A percentile compares a stretch with the other conserved stretches of the same genome.
Evolutionary conservation across 2,888 invertebrate genomes (phyloP).

Genomic region (Andrena praecox): DNA sequence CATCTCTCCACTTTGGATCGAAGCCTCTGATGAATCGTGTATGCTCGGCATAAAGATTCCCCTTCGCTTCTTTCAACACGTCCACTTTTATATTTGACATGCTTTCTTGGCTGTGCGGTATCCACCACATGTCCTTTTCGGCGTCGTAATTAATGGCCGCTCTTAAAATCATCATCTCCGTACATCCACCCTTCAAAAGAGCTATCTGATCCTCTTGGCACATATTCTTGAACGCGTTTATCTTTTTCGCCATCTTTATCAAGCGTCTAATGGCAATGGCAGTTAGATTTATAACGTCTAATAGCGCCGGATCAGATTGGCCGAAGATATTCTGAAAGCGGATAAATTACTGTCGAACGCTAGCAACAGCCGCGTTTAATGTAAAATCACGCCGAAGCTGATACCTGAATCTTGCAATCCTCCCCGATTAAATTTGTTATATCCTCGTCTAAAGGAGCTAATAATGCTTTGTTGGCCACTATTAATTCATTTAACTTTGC

Average conservation of each 20-base stretch:
- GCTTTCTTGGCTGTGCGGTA: slow-evolving; percentile 92
- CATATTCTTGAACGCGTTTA: slow-evolving; percentile 96
- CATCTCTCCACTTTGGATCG: slow-evolving; percentile 94
- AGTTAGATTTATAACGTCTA: slow-evolving; percentile 95
- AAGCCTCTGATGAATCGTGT: slow-evolving; percentile 94
- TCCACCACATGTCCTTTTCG: slow-evolving; percentile 96
- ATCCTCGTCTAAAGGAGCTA: slow-evolving; percentile 94
- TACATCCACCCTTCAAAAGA: slow-evolving; percentile 96
- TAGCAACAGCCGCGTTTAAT: not conserved
- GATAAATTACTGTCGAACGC: not conserved
- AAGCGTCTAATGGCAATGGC: slow-evolving; percentile 95
- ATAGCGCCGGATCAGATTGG: slow-evolving; percentile 88
- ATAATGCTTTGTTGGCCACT: slow-evolving; percentile 93
- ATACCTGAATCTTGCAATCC: slow-evolving; percentile 87
- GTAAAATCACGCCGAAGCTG: slow-evolving; percentile 72
- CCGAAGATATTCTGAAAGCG: slow-evolving; percentile 78
- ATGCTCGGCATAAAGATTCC: slow-evolving; percentile 95
- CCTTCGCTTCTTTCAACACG: slow-evolving; percentile 95
- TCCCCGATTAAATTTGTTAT: slow-evolving; percentile 89
- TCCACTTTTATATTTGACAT: slow-evolving; percentile 94
- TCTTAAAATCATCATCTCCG: slow-evolving; percentile 97
- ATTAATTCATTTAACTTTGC: slow-evolving; percentile 94
- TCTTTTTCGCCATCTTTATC: slow-evolving; percentile 94
- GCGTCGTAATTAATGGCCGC: slow-evolving; percentile 97
- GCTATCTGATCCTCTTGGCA: slow-evolving; percentile 97